Base-by-base conservation (phyloP, 2,113 vertebrate genomes). In the Orcinus orca region DNA sequence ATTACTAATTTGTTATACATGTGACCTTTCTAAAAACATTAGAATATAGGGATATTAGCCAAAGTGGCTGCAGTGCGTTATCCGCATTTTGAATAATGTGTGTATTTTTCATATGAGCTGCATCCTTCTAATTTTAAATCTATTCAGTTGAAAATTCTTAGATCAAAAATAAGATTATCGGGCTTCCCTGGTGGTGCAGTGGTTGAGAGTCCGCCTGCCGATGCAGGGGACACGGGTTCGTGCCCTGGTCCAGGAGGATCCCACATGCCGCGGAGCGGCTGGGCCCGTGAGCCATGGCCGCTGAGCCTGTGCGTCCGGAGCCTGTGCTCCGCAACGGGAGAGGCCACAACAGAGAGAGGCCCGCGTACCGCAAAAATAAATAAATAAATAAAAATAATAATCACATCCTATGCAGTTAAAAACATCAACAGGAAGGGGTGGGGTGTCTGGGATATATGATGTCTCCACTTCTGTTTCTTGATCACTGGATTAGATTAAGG, bases 61-160 rank as follows among this genome's bases (percentile, higher is more conserved):
- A 38, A 95, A 90, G 50, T 10, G 7, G 55, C 25, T 18, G 21
- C 38, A 41, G 36, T 31, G 11, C 33, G 21, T 65, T 36, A 44
- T 84, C 12, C 1, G 8, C 25, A 33, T 58, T 68, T 68, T 83
- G 29, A 41, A 55, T 67, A 23, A 62, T 60, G 31, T 12, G 4
- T 25, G 6, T 68, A 12, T 82, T 94, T 8, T 68, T 94, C 58
- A 77, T 58, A 71, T 80, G 6, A 33, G 5, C 14, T 50, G 12
- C 17, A 73, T 36, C 5, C 3, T 90, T 70, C 25, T 91, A 58
- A 87, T 94, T 90, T 97, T 65, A 96, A 96, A 97, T 60, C 11
- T 85, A 84, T 21, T 2, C 62, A 76, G 25, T 67, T 86, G 36
- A 98, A 92, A 91, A 88, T 79, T 31, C 36, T 90, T 44, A 73